These are phyloP conservation scores for Myotis findleyi DNA, from an alignment of 2,797 vertebrate genomes.

Conservation along the genomic window DNA sequence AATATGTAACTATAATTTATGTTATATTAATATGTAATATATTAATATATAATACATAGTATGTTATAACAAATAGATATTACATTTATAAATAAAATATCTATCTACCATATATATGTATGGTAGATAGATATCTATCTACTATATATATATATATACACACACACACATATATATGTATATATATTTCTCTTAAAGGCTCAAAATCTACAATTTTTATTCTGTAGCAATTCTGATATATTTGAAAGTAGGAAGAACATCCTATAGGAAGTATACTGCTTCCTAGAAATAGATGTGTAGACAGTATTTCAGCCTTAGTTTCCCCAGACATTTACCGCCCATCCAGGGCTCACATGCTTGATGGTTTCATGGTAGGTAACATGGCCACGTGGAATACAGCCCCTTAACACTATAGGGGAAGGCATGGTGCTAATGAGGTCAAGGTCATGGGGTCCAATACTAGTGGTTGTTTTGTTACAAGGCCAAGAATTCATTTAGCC, in stretches of 20 bases:
- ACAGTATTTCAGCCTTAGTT: neutral
- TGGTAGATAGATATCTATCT: neutral
- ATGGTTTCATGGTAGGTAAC: neutral
- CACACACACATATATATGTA: too few relatives aligned
- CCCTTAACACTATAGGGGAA: neutral
- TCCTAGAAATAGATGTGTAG: neutral
- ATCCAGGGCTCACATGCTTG: neutral
- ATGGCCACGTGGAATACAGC: neutral
- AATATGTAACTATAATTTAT: neutral
- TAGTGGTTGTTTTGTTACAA: neutral
- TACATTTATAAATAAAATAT: neutral
- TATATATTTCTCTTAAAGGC: neutral
- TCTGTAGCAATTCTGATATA: neutral
- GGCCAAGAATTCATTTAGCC: conserved; percentile 7
- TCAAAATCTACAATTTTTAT: conserved; percentile 28
- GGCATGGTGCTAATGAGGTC: neutral
- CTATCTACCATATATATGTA: neutral
- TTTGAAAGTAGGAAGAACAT: conserved; percentile 22
- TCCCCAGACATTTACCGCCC: neutral
- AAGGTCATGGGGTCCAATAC: neutral
- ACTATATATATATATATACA: too few relatives aligned
- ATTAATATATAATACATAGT: neutral
- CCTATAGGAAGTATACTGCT: neutral
- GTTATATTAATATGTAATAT: neutral
- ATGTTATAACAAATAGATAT: neutral